phyloP scores from a whole-genome alignment of 2,888 invertebrate genomes.

The Pherbina coryleti region DNA sequence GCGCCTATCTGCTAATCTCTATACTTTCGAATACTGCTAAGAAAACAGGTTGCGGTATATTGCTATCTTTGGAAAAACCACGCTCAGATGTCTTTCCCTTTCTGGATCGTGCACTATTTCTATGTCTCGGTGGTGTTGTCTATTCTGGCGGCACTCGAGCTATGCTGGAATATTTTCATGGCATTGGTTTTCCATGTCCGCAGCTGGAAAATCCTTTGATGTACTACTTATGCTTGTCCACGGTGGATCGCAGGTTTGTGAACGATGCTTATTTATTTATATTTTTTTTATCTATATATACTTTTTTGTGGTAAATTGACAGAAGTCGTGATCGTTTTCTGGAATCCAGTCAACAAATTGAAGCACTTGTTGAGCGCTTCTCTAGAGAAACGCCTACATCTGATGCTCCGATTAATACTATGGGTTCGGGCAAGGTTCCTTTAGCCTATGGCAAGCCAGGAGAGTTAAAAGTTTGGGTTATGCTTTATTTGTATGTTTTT shows the following conservation, averaged over 20 bases:
- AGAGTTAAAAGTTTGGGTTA: constrained; percentile 76
- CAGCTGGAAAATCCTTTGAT: constrained; percentile 97
- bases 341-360: constrained; percentile 94
- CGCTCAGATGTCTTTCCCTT: constrained; percentile 96
- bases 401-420: constrained; percentile 74
- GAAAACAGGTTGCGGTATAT: constrained; percentile 89
- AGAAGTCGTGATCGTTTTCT: constrained; percentile 89
- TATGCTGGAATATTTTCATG: constrained; percentile 94
- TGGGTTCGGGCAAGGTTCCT: constrained; percentile 77
- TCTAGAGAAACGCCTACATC: constrained; percentile 84
- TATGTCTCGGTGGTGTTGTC: constrained; percentile 92
- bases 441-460: constrained; percentile 82
- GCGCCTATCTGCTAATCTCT: constrained; percentile 94
- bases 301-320: constrained; percentile 45
- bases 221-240: constrained; percentile 84
- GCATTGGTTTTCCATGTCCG: constrained; percentile 96
- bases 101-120: constrained; percentile 88
- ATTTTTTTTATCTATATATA: background rate
- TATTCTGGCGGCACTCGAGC: constrained; percentile 92
- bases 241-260: constrained; percentile 72
- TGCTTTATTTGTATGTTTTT: constrained; percentile 75
- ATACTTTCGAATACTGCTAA: constrained; percentile 92
- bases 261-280: background rate
- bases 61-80: constrained; percentile 93
- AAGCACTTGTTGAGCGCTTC: constrained; percentile 91